These are phyloP conservation scores for Danio choprae DNA, from an alignment of 2,797 vertebrate species.

Conservation along the genomic window DNA sequence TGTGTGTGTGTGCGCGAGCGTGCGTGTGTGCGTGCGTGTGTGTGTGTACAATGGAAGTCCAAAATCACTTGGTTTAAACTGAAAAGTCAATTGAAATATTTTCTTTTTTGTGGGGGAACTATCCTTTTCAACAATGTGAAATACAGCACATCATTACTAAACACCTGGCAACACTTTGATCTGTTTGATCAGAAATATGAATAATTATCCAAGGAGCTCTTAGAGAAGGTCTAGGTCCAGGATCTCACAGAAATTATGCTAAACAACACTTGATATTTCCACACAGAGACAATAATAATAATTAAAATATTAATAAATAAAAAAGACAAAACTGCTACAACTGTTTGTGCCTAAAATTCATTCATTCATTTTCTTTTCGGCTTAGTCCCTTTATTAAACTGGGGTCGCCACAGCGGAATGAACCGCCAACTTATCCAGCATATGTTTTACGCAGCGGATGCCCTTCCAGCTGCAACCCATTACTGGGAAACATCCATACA, in stretches of 20 bases:
- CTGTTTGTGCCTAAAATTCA: no score
- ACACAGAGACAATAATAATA: not conserved
- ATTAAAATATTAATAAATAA: no score
- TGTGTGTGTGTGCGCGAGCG: not conserved
- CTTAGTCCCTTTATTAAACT: no score
- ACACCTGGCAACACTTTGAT: not conserved
- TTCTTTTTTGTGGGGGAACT: not conserved
- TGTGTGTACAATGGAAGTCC: not conserved
- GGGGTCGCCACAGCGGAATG: no score
- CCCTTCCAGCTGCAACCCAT: no score
- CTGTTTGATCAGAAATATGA: not conserved
- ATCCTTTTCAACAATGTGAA: not conserved
- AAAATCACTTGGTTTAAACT: no score
- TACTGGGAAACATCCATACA: no score
- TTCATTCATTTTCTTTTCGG: no score
- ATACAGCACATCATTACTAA: not conserved
- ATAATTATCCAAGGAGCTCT: not conserved
- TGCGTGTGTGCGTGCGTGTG: no score
- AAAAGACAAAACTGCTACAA: not conserved
- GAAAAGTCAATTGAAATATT: not conserved
- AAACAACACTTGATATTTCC: not conserved
- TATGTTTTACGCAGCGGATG: no score
- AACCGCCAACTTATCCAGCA: no score
- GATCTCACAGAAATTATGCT: not conserved
- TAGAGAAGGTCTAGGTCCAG: not conserved